These are phyloP conservation scores for Bovichtus diacanthus DNA, from an alignment of 2,797 vertebrate species.

Conservation along the genomic window DNA sequence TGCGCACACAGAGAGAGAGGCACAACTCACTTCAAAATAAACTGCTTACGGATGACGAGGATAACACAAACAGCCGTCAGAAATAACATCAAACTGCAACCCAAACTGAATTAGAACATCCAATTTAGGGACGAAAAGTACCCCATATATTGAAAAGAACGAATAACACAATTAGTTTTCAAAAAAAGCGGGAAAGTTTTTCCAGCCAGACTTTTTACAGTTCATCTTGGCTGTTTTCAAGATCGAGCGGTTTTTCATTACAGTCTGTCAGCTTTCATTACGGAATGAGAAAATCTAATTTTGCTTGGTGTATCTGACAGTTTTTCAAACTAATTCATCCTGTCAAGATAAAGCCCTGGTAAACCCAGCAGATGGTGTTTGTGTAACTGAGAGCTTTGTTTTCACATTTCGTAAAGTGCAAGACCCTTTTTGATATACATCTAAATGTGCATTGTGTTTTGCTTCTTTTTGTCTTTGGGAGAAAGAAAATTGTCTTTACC, in stretches of 20 bases:
- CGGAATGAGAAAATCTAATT: constrained; percentile 82
- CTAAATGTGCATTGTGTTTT: constrained; percentile 32
- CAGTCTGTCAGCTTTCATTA: constrained; percentile 83
- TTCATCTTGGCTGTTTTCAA: constrained; percentile 74
- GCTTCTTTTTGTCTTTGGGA: constrained; percentile 3
- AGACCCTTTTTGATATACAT: constrained; percentile 51
- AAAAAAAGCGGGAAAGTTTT: constrained; percentile 53
- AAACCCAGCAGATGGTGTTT: constrained; percentile 86
- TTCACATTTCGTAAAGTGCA: constrained; percentile 56
- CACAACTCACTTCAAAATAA: constrained; percentile 77
- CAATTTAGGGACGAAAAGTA: constrained; percentile 69
- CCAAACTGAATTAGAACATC: constrained; percentile 78
- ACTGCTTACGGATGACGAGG: constrained; percentile 74
- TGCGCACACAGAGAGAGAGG: constrained; percentile 44
- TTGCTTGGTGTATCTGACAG: constrained; percentile 79
- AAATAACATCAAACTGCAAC: constrained; percentile 73
- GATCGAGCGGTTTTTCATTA: constrained; percentile 81
- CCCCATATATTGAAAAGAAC: constrained; percentile 69
- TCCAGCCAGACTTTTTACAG: constrained; percentile 59
- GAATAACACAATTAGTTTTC: constrained; percentile 67
- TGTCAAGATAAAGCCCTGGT: constrained; percentile 78
- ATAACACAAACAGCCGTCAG: constrained; percentile 72
- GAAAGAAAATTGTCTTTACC: constrained; percentile 9
- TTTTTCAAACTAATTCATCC: constrained; percentile 83
- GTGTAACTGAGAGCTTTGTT: constrained; percentile 76